Percentiles rank a stretch among this genome's conserved stretches.
phyloP scores from a whole-genome alignment of 2,888 invertebrate genomes.

The Amblyjoppa proteus region DNA sequence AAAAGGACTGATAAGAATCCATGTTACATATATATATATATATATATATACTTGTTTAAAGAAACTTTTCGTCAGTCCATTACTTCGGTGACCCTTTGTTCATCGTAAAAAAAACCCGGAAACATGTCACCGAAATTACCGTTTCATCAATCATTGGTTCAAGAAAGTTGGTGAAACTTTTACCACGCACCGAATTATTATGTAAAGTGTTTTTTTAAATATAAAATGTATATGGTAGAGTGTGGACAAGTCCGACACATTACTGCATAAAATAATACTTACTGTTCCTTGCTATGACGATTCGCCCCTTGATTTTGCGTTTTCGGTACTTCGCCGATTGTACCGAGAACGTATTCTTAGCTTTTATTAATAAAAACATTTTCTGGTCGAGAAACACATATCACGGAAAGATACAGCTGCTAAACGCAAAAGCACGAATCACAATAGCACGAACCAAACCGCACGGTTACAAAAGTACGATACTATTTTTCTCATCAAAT shows the following conservation, averaged over 20 bases:
- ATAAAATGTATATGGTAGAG: too few species aligned
- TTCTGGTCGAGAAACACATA: too few species aligned
- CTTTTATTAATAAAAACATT: too few species aligned
- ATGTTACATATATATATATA: background rate
- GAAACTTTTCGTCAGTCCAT: background rate
- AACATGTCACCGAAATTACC: background rate
- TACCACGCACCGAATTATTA: conserved; percentile 1
- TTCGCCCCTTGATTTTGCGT: conserved; percentile 5
- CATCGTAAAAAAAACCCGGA: background rate
- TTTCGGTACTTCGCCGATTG: background rate
- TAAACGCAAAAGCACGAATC: too few species aligned
- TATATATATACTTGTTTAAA: conserved; percentile 11
- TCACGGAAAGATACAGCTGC: too few species aligned
- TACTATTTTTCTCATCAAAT: too few species aligned
- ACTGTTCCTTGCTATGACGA: background rate
- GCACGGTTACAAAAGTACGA: too few species aligned
- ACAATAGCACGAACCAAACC: too few species aligned
- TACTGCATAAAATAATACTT: conserved; percentile 13
- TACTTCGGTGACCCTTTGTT: conserved; percentile 11
- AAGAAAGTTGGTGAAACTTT: background rate
- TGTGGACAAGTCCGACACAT: background rate
- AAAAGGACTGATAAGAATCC: background rate
- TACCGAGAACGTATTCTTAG: too few species aligned
- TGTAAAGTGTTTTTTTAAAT: background rate
- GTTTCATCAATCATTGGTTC: background rate